Conservation (phyloP, 2,113 vertebrate species). For the Urocynchramus pylzowi region DNA sequence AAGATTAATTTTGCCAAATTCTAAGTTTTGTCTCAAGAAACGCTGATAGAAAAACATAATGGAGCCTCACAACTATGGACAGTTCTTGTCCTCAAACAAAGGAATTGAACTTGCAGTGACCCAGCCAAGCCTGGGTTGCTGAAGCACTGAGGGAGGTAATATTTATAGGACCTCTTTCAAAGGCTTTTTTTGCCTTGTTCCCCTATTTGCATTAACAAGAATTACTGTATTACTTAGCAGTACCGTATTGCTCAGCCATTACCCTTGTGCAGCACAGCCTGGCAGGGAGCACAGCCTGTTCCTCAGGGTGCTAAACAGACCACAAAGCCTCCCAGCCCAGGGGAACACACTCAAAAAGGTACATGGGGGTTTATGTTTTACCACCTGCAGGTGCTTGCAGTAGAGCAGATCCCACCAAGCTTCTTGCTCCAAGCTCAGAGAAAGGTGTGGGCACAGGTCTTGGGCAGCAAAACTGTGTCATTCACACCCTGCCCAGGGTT, state of each 20-base stretch:
- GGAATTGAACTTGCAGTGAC: neutral
- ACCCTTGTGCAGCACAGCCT: neutral
- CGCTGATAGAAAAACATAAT: neutral
- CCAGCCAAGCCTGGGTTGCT: neutral
- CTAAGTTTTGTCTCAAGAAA: neutral
- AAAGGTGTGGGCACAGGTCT: neutral
- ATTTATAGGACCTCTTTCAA: neutral
- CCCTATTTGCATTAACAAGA: neutral
- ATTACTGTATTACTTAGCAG: neutral
- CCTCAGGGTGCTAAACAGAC: neutral
- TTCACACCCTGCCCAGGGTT: neutral
- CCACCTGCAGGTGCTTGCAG: neutral
- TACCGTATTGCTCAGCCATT: neutral
- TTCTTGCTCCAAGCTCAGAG: neutral
- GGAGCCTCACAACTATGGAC: neutral
- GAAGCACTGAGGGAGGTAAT: neutral
- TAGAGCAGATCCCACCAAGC: neutral
- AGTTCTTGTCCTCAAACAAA: neutral
- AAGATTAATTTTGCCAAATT: neutral
- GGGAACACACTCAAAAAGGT: neutral
- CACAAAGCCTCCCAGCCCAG: neutral
- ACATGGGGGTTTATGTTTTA: neutral
- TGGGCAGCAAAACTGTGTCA: fast-evolving
- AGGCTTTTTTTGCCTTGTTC: neutral
- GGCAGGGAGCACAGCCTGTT: neutral